Conservation (phyloP, 2,888 invertebrate species). For the Acanthosepion lycidas region DNA sequence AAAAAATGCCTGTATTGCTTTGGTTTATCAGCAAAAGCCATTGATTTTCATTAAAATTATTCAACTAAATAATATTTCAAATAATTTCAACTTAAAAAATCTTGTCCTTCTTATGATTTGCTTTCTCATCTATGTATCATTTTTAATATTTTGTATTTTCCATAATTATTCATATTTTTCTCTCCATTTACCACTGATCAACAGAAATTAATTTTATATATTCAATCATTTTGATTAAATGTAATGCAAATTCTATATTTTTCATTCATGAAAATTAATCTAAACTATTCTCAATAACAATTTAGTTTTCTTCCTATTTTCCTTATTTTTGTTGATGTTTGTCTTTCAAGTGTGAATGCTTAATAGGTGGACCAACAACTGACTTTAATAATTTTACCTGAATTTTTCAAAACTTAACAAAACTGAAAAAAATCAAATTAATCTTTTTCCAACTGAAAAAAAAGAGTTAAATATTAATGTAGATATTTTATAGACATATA, state of each 20-base stretch:
- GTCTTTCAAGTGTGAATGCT: not conserved
- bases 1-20: not conserved
- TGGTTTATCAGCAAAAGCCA: not conserved
- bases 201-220: not conserved
- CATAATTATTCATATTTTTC: not conserved
- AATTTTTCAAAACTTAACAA: not conserved
- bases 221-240: not conserved
- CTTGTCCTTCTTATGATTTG: not conserved
- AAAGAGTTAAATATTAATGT: too few species aligned
- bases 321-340: not conserved
- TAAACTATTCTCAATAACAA: not conserved
- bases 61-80: not conserved
- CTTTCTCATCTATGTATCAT: not conserved
- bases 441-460: not conserved
- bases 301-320: not conserved
- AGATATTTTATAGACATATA: too few species aligned
- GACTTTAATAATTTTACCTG: not conserved
- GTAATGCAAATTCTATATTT: not conserved
- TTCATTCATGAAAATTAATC: not conserved
- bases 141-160: not conserved
- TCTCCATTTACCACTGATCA: not conserved
- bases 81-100: not conserved
- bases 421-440: not conserved
- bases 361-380: not conserved
- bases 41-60: not conserved